phyloP scores from a whole-genome alignment of 1,140 invertebrate species.

The Leptoteleia sp. region DNA sequence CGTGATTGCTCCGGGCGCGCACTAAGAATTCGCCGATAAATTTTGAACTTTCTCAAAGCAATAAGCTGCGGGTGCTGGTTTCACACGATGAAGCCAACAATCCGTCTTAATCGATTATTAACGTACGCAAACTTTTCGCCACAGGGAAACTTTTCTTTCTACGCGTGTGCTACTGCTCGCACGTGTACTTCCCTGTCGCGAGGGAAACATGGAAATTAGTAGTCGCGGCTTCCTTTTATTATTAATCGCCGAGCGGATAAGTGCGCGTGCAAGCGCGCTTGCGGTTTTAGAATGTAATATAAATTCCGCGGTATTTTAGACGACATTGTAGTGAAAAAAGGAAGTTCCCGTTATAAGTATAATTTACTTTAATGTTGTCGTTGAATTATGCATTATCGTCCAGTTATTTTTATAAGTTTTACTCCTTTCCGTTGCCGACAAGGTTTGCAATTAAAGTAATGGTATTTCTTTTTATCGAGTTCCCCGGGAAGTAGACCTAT shows the following conservation, averaged over 20 bases:
- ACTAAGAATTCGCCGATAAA: constrained; percentile 71
- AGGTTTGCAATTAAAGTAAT: constrained; percentile 25
- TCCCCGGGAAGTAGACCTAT: background rate
- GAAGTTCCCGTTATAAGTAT: constrained; percentile 30
- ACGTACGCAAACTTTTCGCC: constrained; percentile 60
- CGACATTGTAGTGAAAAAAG: constrained; percentile 23
- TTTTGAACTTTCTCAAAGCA: constrained; percentile 75
- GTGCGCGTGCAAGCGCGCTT: constrained; percentile 23
- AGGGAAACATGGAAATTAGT: constrained; percentile 38
- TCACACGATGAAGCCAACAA: constrained; percentile 70
- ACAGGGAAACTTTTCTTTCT: constrained; percentile 57
- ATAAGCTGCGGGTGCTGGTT: constrained; percentile 68
- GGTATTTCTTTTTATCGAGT: constrained; percentile 18
- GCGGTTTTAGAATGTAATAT: constrained; percentile 51
- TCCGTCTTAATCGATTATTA: constrained; percentile 79
- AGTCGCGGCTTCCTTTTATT: constrained; percentile 31
- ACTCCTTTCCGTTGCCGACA: background rate
- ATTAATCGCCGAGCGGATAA: constrained; percentile 41
- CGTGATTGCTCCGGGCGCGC: constrained; percentile 41
- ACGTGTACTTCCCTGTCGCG: constrained; percentile 37
- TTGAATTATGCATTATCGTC: constrained; percentile 9
- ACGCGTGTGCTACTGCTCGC: constrained; percentile 20
- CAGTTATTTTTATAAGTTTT: constrained; percentile 30
- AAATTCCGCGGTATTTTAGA: constrained; percentile 45
- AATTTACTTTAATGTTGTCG: constrained; percentile 22